These are phyloP conservation scores for Galerucella calmariensis DNA, from an alignment of 2,888 invertebrate species.

Conservation along the genomic window DNA sequence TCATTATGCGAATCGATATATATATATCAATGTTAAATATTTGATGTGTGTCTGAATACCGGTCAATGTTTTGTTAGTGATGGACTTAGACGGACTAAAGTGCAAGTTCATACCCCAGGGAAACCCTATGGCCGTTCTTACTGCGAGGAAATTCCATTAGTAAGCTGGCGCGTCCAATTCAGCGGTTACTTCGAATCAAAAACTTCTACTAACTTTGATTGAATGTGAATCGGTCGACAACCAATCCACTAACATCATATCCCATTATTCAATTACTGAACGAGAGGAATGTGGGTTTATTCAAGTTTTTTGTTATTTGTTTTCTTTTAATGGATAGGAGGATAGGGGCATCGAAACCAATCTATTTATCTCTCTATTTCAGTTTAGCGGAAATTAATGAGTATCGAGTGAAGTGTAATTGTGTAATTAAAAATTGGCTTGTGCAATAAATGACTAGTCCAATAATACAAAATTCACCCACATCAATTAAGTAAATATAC, in stretches of 20 bases:
- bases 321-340: conserved; percentile 13
- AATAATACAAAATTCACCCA: no score
- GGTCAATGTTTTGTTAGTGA: conserved; percentile 54
- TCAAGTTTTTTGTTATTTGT: conserved; percentile 6
- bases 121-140: conserved; percentile 54
- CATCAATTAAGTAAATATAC: no score
- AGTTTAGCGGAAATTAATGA: background rate
- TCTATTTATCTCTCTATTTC: background rate
- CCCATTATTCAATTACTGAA: conserved; percentile 53
- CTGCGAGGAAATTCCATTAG: conserved; percentile 62
- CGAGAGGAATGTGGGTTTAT: conserved; percentile 6
- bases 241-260: conserved; percentile 57
- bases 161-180: conserved; percentile 56
- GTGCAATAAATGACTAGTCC: no score
- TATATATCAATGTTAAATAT: background rate
- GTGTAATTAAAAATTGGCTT: background rate
- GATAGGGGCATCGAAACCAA: background rate
- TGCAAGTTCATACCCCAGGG: conserved; percentile 60
- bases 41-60: background rate
- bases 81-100: conserved; percentile 52
- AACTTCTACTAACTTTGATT: conserved; percentile 60
- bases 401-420: no score
- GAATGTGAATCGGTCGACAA: conserved; percentile 57
- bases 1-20: background rate
- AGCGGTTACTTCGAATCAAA: conserved; percentile 58